Base-by-base conservation (phyloP, 2,797 vertebrate species). In the Phrynocephalus vlangalii region DNA sequence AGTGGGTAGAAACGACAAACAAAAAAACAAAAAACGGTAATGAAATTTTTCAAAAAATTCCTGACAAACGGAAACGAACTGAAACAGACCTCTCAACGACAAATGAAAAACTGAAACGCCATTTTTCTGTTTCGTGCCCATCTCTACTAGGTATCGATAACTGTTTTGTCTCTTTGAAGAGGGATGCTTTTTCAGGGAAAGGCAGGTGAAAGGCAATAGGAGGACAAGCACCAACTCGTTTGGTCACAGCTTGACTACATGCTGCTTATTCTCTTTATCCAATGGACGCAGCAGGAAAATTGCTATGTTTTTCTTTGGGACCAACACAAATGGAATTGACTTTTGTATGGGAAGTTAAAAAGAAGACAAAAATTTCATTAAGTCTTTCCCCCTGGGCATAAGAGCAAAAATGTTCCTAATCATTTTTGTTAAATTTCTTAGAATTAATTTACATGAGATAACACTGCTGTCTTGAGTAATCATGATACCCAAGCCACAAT, bases 201-300 rank as follows among this genome's bases (percentile, higher is more conserved):
- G 86, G 82, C 87, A 88, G 91, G 86, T 91, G 86, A 88, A 86
- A 70, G 33, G 26, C 92, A 86, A 83, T 88, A 78, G 86, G 76
- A 48, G 50, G 86, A 13, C 68, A 84, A 92, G 70, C 52, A 60
- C 0, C 30, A 13, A 67, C 71, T 82, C 86, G 83, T 88, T 90
- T 68, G 18, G 0, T 80, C 68, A 84, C 50, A 60, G 15, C n/a
- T 76, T 87, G 85, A 84, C 82, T 0, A 1, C 71, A 18, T 75
- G n/a, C 88, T 33, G 84, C 89, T 16, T 80, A 48, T 48, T 22
- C n/a, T n/a, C 0, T 0, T 84, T 84, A 83, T 56, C 78, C 48
- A n/a, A 79, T 79, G 86, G 68, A 8, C 75, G 3, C 24, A 0
- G 0, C 11, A 88, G 83, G 70, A 16, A 48, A 87, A 75, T 26